Percentiles rank a stretch among this genome's conserved stretches.
Conservation (phyloP, 2,113 vertebrate species). For the Eleginops maclovinus region DNA sequence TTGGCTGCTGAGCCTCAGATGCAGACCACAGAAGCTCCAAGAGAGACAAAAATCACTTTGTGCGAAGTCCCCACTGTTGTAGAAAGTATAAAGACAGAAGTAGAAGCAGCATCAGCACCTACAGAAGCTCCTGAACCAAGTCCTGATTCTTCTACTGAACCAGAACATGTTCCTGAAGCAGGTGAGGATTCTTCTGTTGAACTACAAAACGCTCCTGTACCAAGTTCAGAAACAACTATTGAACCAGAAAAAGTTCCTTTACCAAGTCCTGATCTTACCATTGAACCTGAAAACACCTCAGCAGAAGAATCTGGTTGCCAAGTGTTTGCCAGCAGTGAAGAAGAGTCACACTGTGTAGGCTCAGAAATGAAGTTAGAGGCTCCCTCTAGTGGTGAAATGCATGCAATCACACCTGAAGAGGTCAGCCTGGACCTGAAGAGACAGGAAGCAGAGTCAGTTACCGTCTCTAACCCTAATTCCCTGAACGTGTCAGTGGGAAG, state of each 20-base stretch:
- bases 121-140: neutral
- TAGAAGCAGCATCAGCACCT: neutral
- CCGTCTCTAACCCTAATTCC: constrained; percentile 21
- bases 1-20: neutral
- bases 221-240: neutral
- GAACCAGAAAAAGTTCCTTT: no score
- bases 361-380: constrained; percentile 14
- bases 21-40: neutral
- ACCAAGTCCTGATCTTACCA: neutral
- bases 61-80: neutral
- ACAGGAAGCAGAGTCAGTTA: neutral
- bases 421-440: neutral
- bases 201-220: neutral
- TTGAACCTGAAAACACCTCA: neutral
- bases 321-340: constrained; percentile 3
- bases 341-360: neutral
- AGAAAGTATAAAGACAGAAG: constrained; percentile 6
- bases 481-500: constrained; percentile 36
- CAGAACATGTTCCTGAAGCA: neutral
- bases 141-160: neutral
- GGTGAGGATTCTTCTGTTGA: neutral
- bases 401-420: neutral
- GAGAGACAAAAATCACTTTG: neutral
- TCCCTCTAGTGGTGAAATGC: constrained; percentile 53
- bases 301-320: neutral